Evolutionary conservation across 2,797 vertebrate genomes (phyloP).

Genomic region (Anabacerthia variegaticeps): DNA sequence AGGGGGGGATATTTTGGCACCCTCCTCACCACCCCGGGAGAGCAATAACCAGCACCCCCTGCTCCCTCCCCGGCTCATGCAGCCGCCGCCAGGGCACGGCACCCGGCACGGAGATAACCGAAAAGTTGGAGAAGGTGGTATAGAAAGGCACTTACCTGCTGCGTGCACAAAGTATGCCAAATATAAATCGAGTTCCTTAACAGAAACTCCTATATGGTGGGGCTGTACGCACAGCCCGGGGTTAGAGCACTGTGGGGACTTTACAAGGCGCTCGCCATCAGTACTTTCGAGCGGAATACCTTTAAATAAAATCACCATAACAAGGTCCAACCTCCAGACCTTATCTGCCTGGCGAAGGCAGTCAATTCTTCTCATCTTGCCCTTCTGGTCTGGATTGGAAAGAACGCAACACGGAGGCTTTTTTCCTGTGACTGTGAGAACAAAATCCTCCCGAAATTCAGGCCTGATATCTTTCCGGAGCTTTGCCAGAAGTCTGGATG

Average conservation of each 20-base stretch:
- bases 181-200: conserved; percentile 99
- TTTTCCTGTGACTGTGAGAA: conserved; percentile 97
- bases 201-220: conserved; percentile 98
- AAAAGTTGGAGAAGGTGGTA: conserved; percentile 54
- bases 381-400: conserved; percentile 99
- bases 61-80: conserved; percentile 29
- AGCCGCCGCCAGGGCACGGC: not conserved
- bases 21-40: not conserved
- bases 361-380: conserved; percentile 99
- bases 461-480: conserved; percentile 98
- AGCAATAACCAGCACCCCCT: not conserved
- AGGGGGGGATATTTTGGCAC: not conserved
- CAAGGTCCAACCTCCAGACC: conserved; percentile 98
- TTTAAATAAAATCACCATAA: conserved; percentile 99
- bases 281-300: conserved; percentile 99
- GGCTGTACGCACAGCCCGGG: conserved; percentile 97
- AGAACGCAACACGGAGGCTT: conserved; percentile 97
- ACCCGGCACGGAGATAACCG: not conserved
- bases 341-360: conserved; percentile 99
- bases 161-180: conserved; percentile 98
- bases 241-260: conserved; percentile 97
- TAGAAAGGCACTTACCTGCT: conserved; percentile 86
- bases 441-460: conserved; percentile 99
- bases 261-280: conserved; percentile 97
- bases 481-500: conserved; percentile 96